Base-by-base conservation (phyloP, 64 coral and sea anemone species). In the Astreopora myriophthalma region DNA sequence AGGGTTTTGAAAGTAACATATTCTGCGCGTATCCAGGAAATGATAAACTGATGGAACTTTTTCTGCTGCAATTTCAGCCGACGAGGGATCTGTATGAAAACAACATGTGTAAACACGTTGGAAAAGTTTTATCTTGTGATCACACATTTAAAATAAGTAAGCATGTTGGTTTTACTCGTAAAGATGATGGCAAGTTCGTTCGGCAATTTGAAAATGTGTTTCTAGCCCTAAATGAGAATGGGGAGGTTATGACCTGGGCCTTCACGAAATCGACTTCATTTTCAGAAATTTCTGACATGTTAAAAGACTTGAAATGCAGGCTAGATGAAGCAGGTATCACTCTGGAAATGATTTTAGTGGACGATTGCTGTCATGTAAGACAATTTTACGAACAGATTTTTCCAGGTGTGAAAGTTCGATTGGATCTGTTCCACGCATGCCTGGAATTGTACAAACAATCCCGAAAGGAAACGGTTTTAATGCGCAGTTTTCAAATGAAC, bases 401-500 rank as follows among this genome's bases (percentile, higher is more conserved):
- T 89, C 89, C 93, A 40, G 81, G 71, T 30, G 78, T 61, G 3
- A 46, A 87, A 29, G 48, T 95, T 30, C 85, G 87, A 48, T 57
- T 98, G 42, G 94, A 90, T 63, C 64, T 98, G 6, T 89, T 88
- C 65, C 94, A 98, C 77, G 93, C 96, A 8, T 80, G 93, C 24
- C 69, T 89, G 79, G 85, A 89, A 67, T 98, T 31, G 72, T 81
- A 11, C 69, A 92, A 80, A 92, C 77, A 67, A 73, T 98, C 1
- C 63, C 76, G 0, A 90, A 72, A 81, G 28, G 46, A 11, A 22
- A 81, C 46, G 63, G 74, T 82, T 26, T 30, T 6, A 58, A 58
- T 51, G 27, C 31, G 57, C 76, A 88, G 33, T 91, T 98, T 86
- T 23, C 85, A 3, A 66, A 66, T 25, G 92, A 98, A 34, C 89